Base-by-base conservation (phyloP, 2,797 vertebrate species). In the Acridotheres tristis region DNA sequence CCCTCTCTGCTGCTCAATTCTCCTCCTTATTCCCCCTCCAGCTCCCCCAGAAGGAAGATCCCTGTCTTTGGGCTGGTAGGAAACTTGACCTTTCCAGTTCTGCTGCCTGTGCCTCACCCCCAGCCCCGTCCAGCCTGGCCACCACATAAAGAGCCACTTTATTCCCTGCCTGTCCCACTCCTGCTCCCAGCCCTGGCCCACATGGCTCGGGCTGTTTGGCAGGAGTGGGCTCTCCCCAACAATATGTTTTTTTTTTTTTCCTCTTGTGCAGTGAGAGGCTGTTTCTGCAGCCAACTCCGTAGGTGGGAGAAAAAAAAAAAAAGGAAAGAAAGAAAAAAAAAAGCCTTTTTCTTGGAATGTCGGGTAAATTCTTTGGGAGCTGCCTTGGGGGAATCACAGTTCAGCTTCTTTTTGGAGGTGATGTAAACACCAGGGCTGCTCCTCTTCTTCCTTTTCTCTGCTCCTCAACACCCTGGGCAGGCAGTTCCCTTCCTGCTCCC, bases 91-190 rank as follows among this genome's bases (percentile, higher is more conserved):
- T 97, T 96, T 95, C 62, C 93, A 80, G 86, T 88, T 90, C 84
- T 48, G 78, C 91, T 94, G 89, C 88, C 74, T 59, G 86, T 58
- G 91, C 67, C 29, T 94, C 93, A 12, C 54, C 77, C 89, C 85
- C 74, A 38, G 77, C 62, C 54, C 69, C 23, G 61, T 76, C 30
- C 79, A 79, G 77, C 89, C 47, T 27, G 6, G 61, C 45, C 92
- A 53, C 20, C 34, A 7, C 85, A 98, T 95, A 97, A 97, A 98
- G 95, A 89, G 7, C 53, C 50, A 15, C 69, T 97, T 97, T 27
- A 97, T 96, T 95, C 71, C 59, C 62, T 69, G 54, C 82, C 40
- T 8, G 53, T 29, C 27, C 76, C 51, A 6, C 51, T 95, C 62
- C 94, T 76, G 48, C 93, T 82, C 62, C 42, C 66, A 55, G 87